Percentiles rank a stretch among this genome's conserved stretches.
These are phyloP conservation scores for Chiloscyllium plagiosum DNA, from an alignment of 2,113 vertebrate genomes.

Conservation along the genomic window DNA sequence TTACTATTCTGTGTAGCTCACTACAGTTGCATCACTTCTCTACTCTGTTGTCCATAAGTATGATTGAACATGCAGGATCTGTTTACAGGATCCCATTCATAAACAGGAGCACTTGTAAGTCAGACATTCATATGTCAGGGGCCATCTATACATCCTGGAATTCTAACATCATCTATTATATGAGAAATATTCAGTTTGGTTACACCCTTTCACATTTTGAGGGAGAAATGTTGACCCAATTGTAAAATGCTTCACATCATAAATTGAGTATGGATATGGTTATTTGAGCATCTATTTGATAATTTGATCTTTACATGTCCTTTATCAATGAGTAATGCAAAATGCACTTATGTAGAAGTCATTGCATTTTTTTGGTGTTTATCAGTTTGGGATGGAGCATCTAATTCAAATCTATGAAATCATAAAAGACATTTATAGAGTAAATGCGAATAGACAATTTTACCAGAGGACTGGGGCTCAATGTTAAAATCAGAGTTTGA, in stretches of 20 bases:
- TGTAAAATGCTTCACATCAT: background rate
- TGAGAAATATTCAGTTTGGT: background rate
- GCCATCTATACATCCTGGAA: background rate
- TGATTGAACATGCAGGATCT: too few relatives aligned
- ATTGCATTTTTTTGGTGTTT: background rate
- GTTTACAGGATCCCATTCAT: too few relatives aligned
- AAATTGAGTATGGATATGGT: background rate
- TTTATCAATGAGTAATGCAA: background rate
- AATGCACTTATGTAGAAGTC: background rate
- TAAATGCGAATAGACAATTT: background rate
- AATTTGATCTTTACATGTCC: too few relatives aligned
- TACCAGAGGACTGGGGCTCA: too few relatives aligned
- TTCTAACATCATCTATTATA: background rate
- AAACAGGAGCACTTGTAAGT: too few relatives aligned
- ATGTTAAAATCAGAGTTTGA: background rate
- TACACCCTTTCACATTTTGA: background rate
- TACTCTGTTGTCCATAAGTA: too few relatives aligned
- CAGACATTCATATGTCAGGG: too few relatives aligned
- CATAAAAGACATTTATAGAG: background rate
- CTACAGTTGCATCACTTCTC: too few relatives aligned
- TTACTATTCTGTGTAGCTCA: too few relatives aligned
- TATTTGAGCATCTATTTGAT: background rate
- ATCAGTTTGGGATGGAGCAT: background rate
- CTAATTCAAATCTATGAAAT: background rate
- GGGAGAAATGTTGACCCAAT: background rate